Evolutionary conservation across 2,888 invertebrate genomes (phyloP), one percentile per base, ranked within the genome.

Genomic region (Lagria hirta): DNA sequence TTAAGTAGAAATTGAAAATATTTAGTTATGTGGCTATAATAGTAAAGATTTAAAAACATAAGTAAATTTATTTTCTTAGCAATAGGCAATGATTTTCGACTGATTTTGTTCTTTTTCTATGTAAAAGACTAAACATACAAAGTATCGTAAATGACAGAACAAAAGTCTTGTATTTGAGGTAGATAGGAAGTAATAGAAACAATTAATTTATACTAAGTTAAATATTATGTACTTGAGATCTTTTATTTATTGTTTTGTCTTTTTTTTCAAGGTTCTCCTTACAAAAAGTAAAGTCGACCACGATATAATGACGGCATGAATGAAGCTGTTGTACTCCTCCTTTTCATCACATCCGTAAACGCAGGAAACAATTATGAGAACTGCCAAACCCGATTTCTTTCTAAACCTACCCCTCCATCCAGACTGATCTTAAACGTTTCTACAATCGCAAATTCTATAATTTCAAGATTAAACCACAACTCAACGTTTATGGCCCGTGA

Each of bases 291-390:
- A 14, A 42, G 49, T 49, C 27, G 40, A 43, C 32, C 38, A 49
- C 42, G 52, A 54, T 54, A 54, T 63, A 58, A 71, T 69, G 69
- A 66, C 68, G 70, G 66, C 51, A 71, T 71, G 71, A 70, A 64
- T 56, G 61, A 60, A 62, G 62, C 55, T 54, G 56, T 63, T 49
- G 49, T 57, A 55, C 62, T 72, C 57, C 64, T 73, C 67, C 70
- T 75, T 64, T 66, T 73, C 61, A 69, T 73, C 60, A 66, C 75
- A 64, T 72, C 71, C 62, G 72, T 73, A 62, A 72, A 72, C 65
- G 73, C 74, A 65, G 63, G 72, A 71, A 68, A 68, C 61, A 58
- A 69, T 57, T 44, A 66, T 64, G 65, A 60, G 35, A 50, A 52
- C 30, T 70, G 70, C 51, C 58, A 64, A 54, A 57, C 58, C 48